Conservation (phyloP, 2,113 vertebrate genomes). For the Charina bottae region DNA sequence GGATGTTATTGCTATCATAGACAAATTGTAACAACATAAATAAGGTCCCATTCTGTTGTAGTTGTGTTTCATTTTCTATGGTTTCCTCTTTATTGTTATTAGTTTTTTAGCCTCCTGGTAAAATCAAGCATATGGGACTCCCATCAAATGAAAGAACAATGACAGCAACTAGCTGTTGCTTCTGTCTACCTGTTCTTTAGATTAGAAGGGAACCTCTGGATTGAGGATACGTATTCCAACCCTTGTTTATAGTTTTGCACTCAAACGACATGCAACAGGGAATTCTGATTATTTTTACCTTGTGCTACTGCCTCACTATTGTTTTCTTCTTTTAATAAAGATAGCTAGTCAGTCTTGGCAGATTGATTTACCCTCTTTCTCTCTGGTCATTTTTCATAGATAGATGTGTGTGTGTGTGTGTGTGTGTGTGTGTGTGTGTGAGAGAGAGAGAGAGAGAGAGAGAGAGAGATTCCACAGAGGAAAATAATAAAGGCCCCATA, state of each 20-base stretch:
- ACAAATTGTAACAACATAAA: slow-evolving; percentile 16
- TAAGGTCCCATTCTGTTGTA: slow-evolving; percentile 6
- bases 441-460: too few species aligned
- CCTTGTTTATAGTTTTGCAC: slow-evolving; percentile 30
- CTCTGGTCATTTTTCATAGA: neutral
- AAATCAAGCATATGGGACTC: neutral
- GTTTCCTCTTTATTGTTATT: slow-evolving; percentile 23
- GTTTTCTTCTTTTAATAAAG: neutral
- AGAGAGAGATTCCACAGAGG: neutral
- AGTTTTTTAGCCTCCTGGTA: neutral
- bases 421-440: too few species aligned
- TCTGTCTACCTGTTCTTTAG: fast-evolving
- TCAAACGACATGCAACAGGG: slow-evolving; percentile 18
- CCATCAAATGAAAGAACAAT: slow-evolving; percentile 52
- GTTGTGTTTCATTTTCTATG: neutral
- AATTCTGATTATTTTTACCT: neutral
- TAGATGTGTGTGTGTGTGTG: too few species aligned
- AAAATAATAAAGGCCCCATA: neutral
- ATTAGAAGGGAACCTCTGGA: neutral
- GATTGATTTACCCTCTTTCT: neutral
- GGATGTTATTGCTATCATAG: slow-evolving; percentile 18
- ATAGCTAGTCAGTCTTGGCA: neutral
- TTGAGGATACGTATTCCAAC: slow-evolving; percentile 6
- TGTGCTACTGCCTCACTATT: neutral
- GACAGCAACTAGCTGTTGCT: neutral